Base-by-base conservation (phyloP, 2,888 invertebrate genomes). In the Philhelius pedissequus region DNA sequence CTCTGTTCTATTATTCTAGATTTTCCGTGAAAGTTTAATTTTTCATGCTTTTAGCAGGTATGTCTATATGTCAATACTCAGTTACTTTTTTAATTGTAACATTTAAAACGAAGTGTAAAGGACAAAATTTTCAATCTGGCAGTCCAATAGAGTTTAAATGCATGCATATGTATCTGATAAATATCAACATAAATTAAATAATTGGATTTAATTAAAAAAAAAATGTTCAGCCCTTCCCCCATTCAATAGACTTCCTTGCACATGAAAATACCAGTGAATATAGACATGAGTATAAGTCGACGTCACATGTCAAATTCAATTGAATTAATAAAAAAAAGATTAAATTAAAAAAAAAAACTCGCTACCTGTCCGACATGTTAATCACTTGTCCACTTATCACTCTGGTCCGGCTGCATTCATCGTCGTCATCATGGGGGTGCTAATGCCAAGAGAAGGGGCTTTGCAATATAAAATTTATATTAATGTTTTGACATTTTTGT, bases 331-430 rank as follows among this genome's bases (percentile, higher is more conserved):
- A 60, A 58, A 58, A 20, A 13, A 20, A 11, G 11, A 20, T 38
- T 43, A 22, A 18, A 56, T 30, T 20, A 6, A 15, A 56, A 38
- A 30, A 20, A 38, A n/a, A 68, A 68, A 45, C 13, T 50, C 13
- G 30, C 54, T 15, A 35, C 62, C 58, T 62, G 62, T 58, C 43
- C 64, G 30, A 54, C 71, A 45, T 76, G 76, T 71, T 66, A 82
- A 82, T 82, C 81, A 76, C 56, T 68, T 60, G 58, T 68, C 45
- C 81, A 82, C 71, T 71, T 76, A 82, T 68, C 73, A 82, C 76
- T 45, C 71, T 56, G 48, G 45, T 45, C 52, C 32, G 54, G 38
- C 45, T 62, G 52, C 50, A 22, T 52, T 38, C 22, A 38, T 32
- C 27, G 11, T 27, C 27, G 30, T 15, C 8, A 15, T 9, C n/a